Base-by-base conservation (phyloP, 1,140 invertebrate species). In the Amphibalanus amphitrite region DNA sequence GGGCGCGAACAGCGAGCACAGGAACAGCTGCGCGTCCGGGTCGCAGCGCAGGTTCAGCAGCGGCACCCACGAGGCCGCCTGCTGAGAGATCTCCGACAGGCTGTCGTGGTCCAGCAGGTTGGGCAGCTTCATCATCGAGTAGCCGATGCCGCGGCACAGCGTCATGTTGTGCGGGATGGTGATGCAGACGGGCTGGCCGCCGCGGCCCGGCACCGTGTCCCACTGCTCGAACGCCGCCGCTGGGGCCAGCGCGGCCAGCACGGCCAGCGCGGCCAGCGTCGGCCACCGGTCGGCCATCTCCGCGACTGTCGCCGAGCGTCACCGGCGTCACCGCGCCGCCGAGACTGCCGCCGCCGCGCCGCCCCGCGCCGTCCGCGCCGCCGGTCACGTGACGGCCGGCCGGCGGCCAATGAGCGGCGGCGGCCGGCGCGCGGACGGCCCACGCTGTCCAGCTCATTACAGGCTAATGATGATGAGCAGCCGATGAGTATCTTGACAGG, bases 21-120 rank as follows among this genome's bases (percentile, higher is more conserved):
- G 80, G 77, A 90, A 89, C 4, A 89, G 79, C 76, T 86, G 82
- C 28, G 87, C 86, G 78, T 89, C 85, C 28, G 86, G 80, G 78
- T 89, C 86, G 75, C 88, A 90, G 72, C 84, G 82, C 3, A 89
- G 79, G 70, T 84, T 83, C 23, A 86, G 77, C 0, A 89, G 80
- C n/a, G 85, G 82, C 40, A 86, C 80, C 88, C 88, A 89, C 4
- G 85, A 85, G 25, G 78, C 79, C 8, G 86, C 81, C 78, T 88
- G 86, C 71, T 85, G 82, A 13, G 80, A 81, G 29, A 82, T 86
- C 77, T 89, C 88, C 28, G 80, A 79, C 71, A 89, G 78, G 0
- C 83, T 85, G 75, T 89, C 88, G 79, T 89, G 88, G 64, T 86
- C 85, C 70, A 89, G 80, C 1, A 90, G 79, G 79, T 90, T 90